phyloP scores from a whole-genome alignment of 2,888 invertebrate species.

The Eristalis tenax region DNA sequence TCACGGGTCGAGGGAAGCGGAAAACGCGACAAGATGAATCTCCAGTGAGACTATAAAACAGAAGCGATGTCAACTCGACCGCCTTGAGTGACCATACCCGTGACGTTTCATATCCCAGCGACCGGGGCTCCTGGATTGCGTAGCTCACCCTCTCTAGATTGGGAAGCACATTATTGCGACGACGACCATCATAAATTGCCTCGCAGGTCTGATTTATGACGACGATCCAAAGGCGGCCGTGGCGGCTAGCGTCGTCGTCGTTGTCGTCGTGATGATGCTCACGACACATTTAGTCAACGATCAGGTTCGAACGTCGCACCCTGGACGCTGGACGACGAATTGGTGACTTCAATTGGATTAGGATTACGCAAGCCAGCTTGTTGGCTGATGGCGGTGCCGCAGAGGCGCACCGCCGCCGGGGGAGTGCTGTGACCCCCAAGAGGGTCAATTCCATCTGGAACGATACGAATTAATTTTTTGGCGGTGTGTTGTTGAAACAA shows the following conservation, averaged over 20 bases:
- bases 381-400: not conserved
- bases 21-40: slow-evolving; percentile 24
- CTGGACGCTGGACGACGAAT: slow-evolving; percentile 11
- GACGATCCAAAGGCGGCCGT: slow-evolving; percentile 37
- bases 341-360: slow-evolving; percentile 55
- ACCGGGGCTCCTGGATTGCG: slow-evolving; percentile 6
- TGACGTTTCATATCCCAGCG: slow-evolving; percentile 50
- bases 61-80: not conserved
- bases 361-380: slow-evolving; percentile 45
- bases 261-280: not conserved
- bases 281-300: not conserved
- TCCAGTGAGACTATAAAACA: not conserved
- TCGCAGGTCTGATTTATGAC: slow-evolving; percentile 50
- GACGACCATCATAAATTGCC: slow-evolving; percentile 42
- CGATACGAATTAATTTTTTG: slow-evolving; percentile 3
- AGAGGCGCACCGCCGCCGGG: not conserved
- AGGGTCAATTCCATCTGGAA: slow-evolving; percentile 30
- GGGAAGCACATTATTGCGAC: slow-evolving; percentile 20
- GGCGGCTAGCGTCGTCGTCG: not conserved
- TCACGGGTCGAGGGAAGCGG: not conserved
- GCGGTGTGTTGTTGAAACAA: slow-evolving; percentile 57
- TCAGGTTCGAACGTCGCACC: not conserved
- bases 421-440: slow-evolving; percentile 64
- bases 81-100: slow-evolving; percentile 5
- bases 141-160: not conserved